Evolutionary conservation across 2,113 vertebrate genomes (phyloP).

Genomic region (Chelonoidis abingdonii): DNA sequence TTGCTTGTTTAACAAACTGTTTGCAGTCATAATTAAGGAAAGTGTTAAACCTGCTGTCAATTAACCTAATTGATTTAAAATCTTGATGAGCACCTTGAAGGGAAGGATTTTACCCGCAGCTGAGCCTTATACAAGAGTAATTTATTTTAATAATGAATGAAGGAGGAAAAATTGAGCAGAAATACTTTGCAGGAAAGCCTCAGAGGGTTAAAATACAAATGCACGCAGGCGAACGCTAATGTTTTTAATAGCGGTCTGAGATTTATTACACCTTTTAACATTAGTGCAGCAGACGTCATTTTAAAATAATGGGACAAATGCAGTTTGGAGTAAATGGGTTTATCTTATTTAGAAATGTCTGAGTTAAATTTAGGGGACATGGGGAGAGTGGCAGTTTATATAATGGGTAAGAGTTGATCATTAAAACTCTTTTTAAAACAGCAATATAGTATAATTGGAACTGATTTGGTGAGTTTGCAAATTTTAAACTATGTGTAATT

Average conservation of each 20-base stretch:
- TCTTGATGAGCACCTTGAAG: constrained; percentile 45
- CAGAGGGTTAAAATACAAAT: constrained; percentile 46
- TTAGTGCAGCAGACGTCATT: background rate
- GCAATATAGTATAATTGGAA: background rate
- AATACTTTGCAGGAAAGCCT: background rate
- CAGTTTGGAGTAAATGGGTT: constrained; percentile 2
- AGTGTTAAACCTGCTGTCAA: constrained; percentile 54
- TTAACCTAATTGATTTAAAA: constrained; percentile 61
- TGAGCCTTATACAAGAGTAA: constrained; percentile 38
- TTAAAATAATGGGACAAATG: constrained; percentile 28
- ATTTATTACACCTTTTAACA: constrained; percentile 39
- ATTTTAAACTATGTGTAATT: background rate
- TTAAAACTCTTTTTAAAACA: background rate
- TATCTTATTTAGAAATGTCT: background rate
- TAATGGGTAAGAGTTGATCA: background rate
- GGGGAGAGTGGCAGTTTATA: background rate
- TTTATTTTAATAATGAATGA: constrained; percentile 67
- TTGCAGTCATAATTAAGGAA: constrained; percentile 54
- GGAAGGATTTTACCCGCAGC: constrained; percentile 56
- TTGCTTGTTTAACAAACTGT: background rate
- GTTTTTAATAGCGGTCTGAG: constrained; percentile 13
- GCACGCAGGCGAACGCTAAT: background rate
- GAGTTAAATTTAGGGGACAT: background rate
- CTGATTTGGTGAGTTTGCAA: background rate
- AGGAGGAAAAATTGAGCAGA: constrained; percentile 11